Conservation (phyloP, 2,797 vertebrate genomes). For the Malurus splendens region DNA sequence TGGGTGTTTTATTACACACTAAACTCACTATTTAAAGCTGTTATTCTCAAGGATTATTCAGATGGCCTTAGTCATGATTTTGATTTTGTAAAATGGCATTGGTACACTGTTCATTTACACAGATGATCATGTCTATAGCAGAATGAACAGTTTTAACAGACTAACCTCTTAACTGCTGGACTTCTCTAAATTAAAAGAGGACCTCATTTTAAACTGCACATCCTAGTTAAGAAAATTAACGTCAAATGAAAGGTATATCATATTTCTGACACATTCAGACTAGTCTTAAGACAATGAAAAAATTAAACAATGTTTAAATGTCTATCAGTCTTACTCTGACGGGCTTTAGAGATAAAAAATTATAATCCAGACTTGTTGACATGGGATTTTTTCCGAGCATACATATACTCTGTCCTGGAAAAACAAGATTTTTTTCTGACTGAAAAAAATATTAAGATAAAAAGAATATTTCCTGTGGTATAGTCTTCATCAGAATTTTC, state of each 20-base stretch:
- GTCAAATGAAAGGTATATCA: background rate
- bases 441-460: background rate
- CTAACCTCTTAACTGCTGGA: conserved; percentile 28
- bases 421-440: background rate
- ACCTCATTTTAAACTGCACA: background rate
- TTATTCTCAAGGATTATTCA: conserved; percentile 52
- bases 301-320: background rate
- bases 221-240: background rate
- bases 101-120: conserved; percentile 23
- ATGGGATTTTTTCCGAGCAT: background rate
- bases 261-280: background rate
- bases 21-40: conserved; percentile 43
- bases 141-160: conserved; percentile 22
- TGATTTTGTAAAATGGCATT: conserved; percentile 55
- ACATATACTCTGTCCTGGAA: background rate
- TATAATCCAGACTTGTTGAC: background rate
- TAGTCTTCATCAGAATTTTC: background rate
- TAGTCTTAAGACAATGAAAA: background rate
- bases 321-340: background rate
- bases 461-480: background rate
- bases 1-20: conserved; percentile 43
- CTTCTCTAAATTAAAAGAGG: background rate
- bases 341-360: background rate
- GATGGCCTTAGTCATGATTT: conserved; percentile 40
- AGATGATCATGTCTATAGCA: conserved; percentile 28